Base-by-base conservation (phyloP, 2,113 vertebrate species). In the Bubo blakistoni region DNA sequence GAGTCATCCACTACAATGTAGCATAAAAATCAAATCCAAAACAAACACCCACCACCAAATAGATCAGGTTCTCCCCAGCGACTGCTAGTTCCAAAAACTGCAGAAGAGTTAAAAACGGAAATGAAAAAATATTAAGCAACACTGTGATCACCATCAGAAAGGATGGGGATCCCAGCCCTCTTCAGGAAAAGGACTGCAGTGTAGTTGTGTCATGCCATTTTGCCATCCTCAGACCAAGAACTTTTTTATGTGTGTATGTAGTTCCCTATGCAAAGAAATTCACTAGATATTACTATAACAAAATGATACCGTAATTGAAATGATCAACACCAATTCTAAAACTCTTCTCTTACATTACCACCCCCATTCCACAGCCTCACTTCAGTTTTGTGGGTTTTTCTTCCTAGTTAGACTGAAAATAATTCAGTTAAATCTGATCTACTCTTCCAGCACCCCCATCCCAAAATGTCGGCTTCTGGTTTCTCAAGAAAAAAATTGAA, bases 81-180 rank as follows among this genome's bases (percentile, higher is more conserved):
- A 36, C 10, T 34, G 9, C 25, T 7, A 22, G 10, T 7, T 66
- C 19, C 55, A 62, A 73, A 81, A 10, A 26, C 6, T 20, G 6
- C 7, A 36, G 16, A 38, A 55, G 16, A 42, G 21, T 66, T 36
- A 5, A 49, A 32, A 65, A 40, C 8, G 14, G 13, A 61, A 58
- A 69, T 3, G 2, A 38, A 26, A 59, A 47, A 15, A 9, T 5
- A 2, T 38, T 30, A 32, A 67, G 26, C 13, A 55, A 3, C 8
- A 6, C 9, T 27, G 3, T 8, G 30, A 47, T 21, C 11, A 47
- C 8, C 5, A 7, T 5, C 9, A 16, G 0, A 42, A 10, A 6
- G 30, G 18, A 30, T 24, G 12, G 13, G 13, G 27, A 87, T 34
- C 9, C 30, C 32, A 55, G 47, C 11, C 8, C 21, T 40, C 67